Evolutionary conservation across 2,797 vertebrate genomes (phyloP).

Genomic region (Allochrocebus solatus): DNA sequence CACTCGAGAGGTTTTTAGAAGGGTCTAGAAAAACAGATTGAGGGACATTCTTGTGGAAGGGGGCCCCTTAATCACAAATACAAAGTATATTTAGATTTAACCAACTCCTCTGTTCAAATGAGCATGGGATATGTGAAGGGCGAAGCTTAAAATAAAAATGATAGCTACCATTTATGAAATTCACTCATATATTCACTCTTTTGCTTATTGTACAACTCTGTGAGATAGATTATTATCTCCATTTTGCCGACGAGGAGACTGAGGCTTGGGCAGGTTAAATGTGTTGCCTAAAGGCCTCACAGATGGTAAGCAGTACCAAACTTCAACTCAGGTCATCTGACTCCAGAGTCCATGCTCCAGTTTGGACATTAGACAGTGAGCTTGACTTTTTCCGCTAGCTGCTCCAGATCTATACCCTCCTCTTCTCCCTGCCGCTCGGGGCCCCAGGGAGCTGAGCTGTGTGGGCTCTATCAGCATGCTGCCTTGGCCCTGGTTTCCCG

Average conservation of each 20-base stretch:
- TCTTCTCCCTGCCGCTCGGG: neutral
- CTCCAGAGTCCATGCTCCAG: neutral
- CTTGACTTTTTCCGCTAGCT: neutral
- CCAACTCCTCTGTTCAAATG: neutral
- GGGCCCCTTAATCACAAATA: neutral
- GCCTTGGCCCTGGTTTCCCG: neutral
- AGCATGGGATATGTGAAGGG: neutral
- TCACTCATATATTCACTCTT: neutral
- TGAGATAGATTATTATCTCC: neutral
- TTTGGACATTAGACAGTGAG: neutral
- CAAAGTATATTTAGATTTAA: neutral
- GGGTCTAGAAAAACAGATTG: neutral
- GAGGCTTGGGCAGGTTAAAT: neutral
- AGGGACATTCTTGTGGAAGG: neutral
- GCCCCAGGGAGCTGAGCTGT: neutral
- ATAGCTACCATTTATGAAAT: neutral
- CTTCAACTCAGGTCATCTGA: neutral
- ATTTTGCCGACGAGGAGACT: neutral
- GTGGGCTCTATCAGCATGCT: neutral
- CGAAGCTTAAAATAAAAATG: neutral
- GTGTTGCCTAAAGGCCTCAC: neutral
- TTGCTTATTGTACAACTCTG: neutral
- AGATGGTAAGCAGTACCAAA: neutral
- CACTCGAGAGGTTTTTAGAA: neutral
- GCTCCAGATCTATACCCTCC: neutral